These are phyloP conservation scores for Linurgus olivaceus DNA, from an alignment of 2,797 vertebrate genomes.

Conservation along the genomic window DNA sequence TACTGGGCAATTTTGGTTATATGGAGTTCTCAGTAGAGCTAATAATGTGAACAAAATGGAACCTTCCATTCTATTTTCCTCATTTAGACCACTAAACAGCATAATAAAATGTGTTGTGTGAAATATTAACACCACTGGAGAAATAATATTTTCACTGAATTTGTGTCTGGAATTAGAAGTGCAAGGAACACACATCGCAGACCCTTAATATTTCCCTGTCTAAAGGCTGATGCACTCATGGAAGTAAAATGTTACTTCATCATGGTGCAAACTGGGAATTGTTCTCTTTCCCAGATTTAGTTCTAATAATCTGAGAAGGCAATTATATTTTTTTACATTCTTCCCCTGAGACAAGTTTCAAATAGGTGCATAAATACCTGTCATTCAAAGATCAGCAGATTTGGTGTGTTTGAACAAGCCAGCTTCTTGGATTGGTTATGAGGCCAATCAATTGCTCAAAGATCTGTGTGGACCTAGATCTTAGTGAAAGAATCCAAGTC, in stretches of 20 bases:
- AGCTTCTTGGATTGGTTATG: not conserved
- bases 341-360: not conserved
- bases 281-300: not conserved
- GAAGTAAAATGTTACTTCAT: not conserved
- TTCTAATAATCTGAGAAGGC: not conserved
- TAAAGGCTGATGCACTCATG: not conserved
- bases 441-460: not conserved
- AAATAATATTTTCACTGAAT: not conserved
- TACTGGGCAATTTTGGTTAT: not conserved
- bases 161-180: not conserved
- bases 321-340: not conserved
- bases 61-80: not conserved
- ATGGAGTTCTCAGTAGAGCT: not conserved
- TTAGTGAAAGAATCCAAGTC: not conserved
- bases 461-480: not conserved
- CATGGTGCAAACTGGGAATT: not conserved
- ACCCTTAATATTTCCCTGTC: not conserved
- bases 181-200: fast-evolving
- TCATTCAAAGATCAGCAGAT: not conserved
- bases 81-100: not conserved
- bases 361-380: not conserved
- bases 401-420: not conserved
- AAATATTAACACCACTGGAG: not conserved
- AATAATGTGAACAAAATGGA: not conserved
- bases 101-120: not conserved